Evolutionary conservation across 2,797 vertebrate species (phyloP).

Genomic region (Neoniphon sammara): DNA sequence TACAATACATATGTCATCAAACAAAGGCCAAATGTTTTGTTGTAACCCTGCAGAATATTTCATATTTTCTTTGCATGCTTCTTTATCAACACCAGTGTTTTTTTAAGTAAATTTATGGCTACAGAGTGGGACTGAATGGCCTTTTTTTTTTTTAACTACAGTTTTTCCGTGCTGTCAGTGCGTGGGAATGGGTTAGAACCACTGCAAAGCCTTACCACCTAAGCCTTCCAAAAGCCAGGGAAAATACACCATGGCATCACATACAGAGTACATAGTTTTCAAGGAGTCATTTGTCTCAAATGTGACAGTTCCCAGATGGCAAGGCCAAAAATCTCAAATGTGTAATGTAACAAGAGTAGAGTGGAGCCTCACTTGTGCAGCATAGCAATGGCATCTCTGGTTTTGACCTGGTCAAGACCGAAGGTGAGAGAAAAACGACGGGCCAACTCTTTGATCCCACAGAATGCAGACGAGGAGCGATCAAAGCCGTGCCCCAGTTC

Average conservation of each 20-base stretch:
- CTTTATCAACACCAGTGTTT: not conserved
- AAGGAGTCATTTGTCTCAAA: constrained; percentile 49
- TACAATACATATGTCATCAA: no score
- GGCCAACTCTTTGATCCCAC: constrained; percentile 98
- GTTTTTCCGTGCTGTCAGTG: not conserved
- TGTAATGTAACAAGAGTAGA: constrained; percentile 1
- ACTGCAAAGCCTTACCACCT: constrained; percentile 28
- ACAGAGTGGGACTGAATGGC: constrained; percentile 5
- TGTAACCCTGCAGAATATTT: not conserved
- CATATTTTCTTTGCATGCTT: not conserved
- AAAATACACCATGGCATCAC: constrained; percentile 27
- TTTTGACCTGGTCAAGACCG: constrained; percentile 98
- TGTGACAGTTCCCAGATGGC: constrained; percentile 44
- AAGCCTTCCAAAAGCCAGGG: constrained; percentile 36
- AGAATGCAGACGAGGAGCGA: constrained; percentile 95
- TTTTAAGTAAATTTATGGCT: not conserved
- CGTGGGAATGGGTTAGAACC: constrained; percentile 26
- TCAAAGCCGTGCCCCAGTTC: constrained; percentile 97
- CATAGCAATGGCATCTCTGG: constrained; percentile 99
- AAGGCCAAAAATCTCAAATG: constrained; percentile 30
- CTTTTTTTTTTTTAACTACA: not conserved
- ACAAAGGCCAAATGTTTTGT: no score
- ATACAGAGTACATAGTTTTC: constrained; percentile 35
- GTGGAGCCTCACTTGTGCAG: constrained; percentile 93
- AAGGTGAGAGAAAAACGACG: constrained; percentile 99